Percentiles rank a stretch among this genome's conserved stretches.
These are phyloP conservation scores for Adelosebastes latens DNA, from an alignment of 2,797 vertebrate genomes.

Conservation along the genomic window DNA sequence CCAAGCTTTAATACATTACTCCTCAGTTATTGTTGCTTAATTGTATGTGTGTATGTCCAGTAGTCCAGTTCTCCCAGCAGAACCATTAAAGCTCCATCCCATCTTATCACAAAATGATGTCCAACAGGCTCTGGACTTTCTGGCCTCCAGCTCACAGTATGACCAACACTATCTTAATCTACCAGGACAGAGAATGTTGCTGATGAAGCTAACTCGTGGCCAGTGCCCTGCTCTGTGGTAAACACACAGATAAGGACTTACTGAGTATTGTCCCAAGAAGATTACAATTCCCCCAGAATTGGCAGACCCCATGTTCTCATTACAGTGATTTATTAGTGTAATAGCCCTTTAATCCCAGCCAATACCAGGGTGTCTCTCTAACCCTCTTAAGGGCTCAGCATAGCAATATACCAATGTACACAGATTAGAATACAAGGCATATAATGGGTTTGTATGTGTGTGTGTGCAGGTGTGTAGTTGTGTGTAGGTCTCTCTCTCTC, in stretches of 20 bases:
- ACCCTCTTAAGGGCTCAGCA: conserved; percentile 1
- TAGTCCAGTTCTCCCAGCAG: neutral
- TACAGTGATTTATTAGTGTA: conserved; percentile 33
- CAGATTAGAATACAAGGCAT: neutral
- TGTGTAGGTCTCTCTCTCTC: no score
- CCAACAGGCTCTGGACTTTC: neutral
- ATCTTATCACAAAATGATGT: neutral
- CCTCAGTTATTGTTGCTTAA: no score
- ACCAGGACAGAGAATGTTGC: neutral
- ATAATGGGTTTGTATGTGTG: neutral
- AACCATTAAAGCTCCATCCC: neutral
- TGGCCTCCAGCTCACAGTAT: neutral
- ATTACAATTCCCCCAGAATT: conserved; percentile 2
- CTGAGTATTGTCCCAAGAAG: conserved; percentile 1
- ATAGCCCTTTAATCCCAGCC: conserved; percentile 19
- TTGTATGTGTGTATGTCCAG: neutral
- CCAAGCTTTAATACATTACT: no score
- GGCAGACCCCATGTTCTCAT: conserved; percentile 23
- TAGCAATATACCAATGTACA: conserved; percentile 10
- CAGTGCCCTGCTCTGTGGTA: neutral
- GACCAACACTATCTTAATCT: neutral
- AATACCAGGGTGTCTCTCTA: neutral
- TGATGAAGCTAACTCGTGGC: neutral
- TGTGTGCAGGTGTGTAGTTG: no score
- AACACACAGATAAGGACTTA: conserved; percentile 16